These are phyloP conservation scores for Chlorodrepanis virens DNA, from an alignment of 2,113 vertebrate genomes.

Conservation along the genomic window DNA sequence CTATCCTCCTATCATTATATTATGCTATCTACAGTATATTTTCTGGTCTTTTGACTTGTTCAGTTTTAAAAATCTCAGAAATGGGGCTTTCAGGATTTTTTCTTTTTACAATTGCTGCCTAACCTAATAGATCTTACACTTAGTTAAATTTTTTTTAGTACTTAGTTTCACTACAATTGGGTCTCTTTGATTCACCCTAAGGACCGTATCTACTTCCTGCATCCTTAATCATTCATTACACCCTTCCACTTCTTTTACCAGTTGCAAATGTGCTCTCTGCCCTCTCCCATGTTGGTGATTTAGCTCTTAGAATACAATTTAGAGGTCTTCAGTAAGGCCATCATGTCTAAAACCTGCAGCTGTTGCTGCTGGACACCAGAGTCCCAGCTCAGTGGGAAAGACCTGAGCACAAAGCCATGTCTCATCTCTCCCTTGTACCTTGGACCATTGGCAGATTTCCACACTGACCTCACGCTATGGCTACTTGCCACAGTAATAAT, in stretches of 20 bases:
- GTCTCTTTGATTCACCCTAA: background rate
- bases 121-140: background rate
- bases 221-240: background rate
- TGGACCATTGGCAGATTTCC: background rate
- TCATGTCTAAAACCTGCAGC: background rate
- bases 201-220: fast-evolving
- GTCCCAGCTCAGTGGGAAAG: fast-evolving
- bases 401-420: background rate
- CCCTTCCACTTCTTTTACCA: background rate
- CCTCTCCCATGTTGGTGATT: background rate
- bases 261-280: fast-evolving
- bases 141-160: background rate
- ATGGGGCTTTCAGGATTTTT: background rate
- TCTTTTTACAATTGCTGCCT: background rate
- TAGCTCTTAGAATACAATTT: background rate
- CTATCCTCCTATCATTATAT: background rate
- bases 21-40: background rate
- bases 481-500: background rate
- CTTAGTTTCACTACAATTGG: background rate
- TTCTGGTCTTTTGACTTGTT: conserved; percentile 2
- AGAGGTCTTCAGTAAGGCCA: background rate
- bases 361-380: background rate
- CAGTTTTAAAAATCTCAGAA: background rate
- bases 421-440: background rate
- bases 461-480: background rate